Conservation (phyloP, 2,113 vertebrate species). For the Rhynchomys soricoides region DNA sequence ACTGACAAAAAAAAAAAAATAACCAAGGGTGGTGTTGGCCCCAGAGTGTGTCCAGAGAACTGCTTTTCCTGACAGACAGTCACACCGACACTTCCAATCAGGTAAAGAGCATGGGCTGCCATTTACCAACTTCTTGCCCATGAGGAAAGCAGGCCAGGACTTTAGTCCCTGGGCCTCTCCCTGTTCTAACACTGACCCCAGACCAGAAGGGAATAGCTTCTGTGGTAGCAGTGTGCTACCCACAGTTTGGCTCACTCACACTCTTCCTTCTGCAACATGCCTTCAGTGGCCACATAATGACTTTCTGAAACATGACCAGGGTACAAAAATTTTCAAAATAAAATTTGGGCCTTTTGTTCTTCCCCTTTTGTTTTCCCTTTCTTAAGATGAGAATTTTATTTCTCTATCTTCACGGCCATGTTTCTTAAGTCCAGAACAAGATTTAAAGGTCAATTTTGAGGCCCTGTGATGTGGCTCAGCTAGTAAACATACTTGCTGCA, state of each 20-base stretch:
- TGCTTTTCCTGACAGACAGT: neutral
- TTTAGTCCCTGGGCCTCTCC: fast-evolving
- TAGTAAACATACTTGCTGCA: neutral
- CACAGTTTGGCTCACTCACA: fast-evolving
- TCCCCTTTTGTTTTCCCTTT: neutral
- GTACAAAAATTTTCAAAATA: neutral
- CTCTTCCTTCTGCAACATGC: neutral
- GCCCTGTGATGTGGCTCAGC: neutral
- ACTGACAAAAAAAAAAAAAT: conserved; percentile 6
- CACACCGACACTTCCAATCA: neutral
- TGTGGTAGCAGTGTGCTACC: no score
- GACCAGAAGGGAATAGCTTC: neutral
- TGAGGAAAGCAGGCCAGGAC: neutral
- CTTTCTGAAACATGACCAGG: neutral
- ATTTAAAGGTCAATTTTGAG: neutral
- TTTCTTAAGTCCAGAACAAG: neutral
- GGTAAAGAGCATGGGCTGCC: neutral
- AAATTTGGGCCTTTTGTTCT: neutral
- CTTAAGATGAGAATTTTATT: neutral
- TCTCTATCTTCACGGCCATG: neutral
- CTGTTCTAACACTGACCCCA: neutral
- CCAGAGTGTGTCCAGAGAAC: neutral
- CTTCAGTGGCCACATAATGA: neutral
- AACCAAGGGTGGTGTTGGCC: neutral
- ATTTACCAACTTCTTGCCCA: neutral